A percentile compares a stretch with the other conserved stretches of the same genome.
These are phyloP conservation scores for Drosophila tropicalis DNA, from an alignment of 1,140 invertebrate species.

Conservation along the genomic window DNA sequence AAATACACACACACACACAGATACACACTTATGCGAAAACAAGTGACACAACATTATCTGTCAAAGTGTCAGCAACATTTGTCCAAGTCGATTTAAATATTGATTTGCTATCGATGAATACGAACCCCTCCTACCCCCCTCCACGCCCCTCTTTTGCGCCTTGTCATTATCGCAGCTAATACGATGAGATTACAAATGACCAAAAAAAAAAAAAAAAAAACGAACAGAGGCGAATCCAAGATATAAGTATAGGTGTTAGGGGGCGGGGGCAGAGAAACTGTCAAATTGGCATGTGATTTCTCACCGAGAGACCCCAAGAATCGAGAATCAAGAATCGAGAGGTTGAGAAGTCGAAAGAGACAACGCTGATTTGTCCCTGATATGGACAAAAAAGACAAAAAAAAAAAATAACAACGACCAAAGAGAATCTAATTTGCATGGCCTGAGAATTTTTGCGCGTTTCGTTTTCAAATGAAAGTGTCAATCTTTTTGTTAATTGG, in stretches of 20 bases:
- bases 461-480: constrained; percentile 74
- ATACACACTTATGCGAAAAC: constrained; percentile 6
- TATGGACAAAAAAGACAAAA: neutral
- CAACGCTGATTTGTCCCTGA: constrained; percentile 18
- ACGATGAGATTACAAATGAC: constrained; percentile 65
- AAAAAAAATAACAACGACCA: neutral
- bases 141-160: constrained; percentile 27
- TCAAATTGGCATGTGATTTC: constrained; percentile 65
- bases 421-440: constrained; percentile 70
- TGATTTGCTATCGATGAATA: constrained; percentile 47
- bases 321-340: neutral
- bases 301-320: constrained; percentile 8
- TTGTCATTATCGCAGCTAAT: constrained; percentile 67
- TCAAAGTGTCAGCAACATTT: constrained; percentile 71
- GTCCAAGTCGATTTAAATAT: constrained; percentile 61
- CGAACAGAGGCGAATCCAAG: neutral
- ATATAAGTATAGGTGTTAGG: too few relatives aligned
- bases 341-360: neutral
- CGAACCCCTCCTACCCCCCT: constrained; percentile 7
- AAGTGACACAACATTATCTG: constrained; percentile 69
- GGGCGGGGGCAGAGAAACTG: constrained; percentile 21
- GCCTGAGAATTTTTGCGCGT: constrained; percentile 29
- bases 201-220: constrained; percentile 25
- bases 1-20: constrained; percentile 22
- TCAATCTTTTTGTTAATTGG: constrained; percentile 80